Conservation (phyloP, 1,140 invertebrate genomes). For the Neodiprion lecontei region DNA sequence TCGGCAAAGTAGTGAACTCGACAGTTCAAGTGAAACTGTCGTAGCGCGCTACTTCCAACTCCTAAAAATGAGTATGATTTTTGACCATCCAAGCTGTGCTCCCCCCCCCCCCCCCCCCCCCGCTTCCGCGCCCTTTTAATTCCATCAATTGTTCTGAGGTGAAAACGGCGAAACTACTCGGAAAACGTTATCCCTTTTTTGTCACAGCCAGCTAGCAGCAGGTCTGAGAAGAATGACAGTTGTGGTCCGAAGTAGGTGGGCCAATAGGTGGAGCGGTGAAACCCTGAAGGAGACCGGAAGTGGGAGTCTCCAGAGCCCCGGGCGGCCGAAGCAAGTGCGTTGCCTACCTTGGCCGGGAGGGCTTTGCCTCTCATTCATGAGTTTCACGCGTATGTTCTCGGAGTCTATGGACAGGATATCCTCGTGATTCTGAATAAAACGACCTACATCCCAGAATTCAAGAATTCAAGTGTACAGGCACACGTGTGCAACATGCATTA, state of each 20-base stretch:
- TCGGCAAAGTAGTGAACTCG: no score
- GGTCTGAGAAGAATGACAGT: conserved; percentile 31
- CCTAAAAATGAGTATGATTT: no score
- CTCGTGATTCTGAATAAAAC: conserved; percentile 43
- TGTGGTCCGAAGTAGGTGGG: conserved; percentile 22
- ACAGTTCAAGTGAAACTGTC: no score
- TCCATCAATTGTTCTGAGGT: no score
- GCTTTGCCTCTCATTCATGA: conserved; percentile 43
- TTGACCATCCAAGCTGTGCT: no score
- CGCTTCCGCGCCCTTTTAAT: no score
- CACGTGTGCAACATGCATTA: neutral
- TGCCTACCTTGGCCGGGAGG: conserved; percentile 30
- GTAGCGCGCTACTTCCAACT: no score
- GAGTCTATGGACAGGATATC: conserved; percentile 53
- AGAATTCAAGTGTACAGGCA: neutral
- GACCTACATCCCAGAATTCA: conserved; percentile 42
- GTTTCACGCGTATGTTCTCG: conserved; percentile 20
- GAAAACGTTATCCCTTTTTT: no score
- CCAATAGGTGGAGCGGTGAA: conserved; percentile 24
- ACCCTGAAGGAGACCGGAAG: conserved; percentile 49
- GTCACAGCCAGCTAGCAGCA: neutral
- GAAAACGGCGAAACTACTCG: no score
- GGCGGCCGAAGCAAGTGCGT: conserved; percentile 46
- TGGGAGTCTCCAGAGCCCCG: conserved; percentile 45
- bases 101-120: no score